These are phyloP conservation scores for Pelosia muscerda DNA, from an alignment of 2,888 invertebrate species.

Conservation along the genomic window DNA sequence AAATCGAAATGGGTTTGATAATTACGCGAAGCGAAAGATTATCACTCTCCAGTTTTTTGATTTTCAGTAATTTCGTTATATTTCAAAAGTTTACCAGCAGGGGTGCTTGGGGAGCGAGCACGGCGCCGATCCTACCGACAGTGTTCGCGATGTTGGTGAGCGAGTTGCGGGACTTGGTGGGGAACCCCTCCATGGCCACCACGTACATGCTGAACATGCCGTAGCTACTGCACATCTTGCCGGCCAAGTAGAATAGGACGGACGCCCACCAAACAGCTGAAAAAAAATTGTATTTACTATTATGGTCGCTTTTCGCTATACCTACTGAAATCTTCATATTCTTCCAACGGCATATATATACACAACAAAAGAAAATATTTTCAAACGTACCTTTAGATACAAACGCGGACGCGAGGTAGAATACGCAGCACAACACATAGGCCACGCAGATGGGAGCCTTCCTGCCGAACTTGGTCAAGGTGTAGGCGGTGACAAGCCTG, in stretches of 20 bases:
- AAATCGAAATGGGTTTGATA: not conserved
- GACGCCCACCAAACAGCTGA: slow-evolving; percentile 79
- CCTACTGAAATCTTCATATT: no score
- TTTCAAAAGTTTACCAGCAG: slow-evolving; percentile 81
- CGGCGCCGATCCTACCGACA: slow-evolving; percentile 88
- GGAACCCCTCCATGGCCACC: slow-evolving; percentile 90
- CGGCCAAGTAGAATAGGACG: slow-evolving; percentile 85
- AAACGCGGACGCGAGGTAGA: slow-evolving; percentile 86
- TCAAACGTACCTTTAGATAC: slow-evolving; percentile 80
- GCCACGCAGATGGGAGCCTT: slow-evolving; percentile 77
- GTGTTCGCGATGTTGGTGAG: slow-evolving; percentile 89
- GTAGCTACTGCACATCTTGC: slow-evolving; percentile 89
- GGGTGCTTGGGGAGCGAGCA: slow-evolving; percentile 89
- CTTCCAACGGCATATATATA: no score
- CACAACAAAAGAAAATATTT: no score
- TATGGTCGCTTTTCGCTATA: no score
- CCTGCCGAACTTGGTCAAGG: slow-evolving; percentile 89
- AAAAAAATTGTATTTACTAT: no score
- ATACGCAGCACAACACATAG: slow-evolving; percentile 78
- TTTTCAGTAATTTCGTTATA: not conserved
- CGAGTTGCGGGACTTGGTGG: slow-evolving; percentile 89
- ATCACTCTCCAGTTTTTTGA: not conserved
- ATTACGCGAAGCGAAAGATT: not conserved
- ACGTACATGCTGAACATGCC: slow-evolving; percentile 89
- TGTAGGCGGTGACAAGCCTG: slow-evolving; percentile 76